Conservation (phyloP, 2,113 vertebrate species). For the Atractosteus spatula region DNA sequence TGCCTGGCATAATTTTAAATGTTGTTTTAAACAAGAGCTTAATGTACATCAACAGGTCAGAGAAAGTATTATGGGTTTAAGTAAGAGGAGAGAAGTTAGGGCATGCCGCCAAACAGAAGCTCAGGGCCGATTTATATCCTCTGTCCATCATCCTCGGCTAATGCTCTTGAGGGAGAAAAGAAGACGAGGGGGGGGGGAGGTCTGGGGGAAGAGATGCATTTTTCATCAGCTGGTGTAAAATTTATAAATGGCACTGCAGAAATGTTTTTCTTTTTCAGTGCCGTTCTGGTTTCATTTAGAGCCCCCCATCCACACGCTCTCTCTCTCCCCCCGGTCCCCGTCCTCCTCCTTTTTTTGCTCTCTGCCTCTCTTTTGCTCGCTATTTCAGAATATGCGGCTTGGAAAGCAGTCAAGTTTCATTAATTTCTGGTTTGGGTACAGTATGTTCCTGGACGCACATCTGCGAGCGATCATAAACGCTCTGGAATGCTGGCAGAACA, state of each 20-base stretch:
- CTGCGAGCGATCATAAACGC: slow-evolving; percentile 99
- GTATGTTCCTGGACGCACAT: slow-evolving; percentile 99
- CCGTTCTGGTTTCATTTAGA: slow-evolving; percentile 56
- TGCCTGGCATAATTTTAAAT: slow-evolving; percentile 43
- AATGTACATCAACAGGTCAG: slow-evolving; percentile 61
- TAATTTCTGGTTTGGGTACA: slow-evolving; percentile 99
- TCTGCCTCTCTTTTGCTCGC: slow-evolving; percentile 22
- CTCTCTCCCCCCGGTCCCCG: slow-evolving; percentile 44
- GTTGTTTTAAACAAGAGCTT: slow-evolving; percentile 42
- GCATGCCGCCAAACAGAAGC: slow-evolving; percentile 59
- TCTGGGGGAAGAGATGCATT: slow-evolving; percentile 51
- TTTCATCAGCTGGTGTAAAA: slow-evolving; percentile 83
- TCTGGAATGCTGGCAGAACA: slow-evolving; percentile 99
- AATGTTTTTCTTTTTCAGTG: slow-evolving; percentile 55
- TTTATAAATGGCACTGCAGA: slow-evolving; percentile 83
- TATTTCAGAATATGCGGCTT: slow-evolving; percentile 82
- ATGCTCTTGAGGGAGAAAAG: slow-evolving; percentile 25
- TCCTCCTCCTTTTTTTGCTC: slow-evolving; percentile 11
- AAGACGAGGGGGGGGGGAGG: slow-evolving; percentile 36
- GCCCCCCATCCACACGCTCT: slow-evolving; percentile 26
- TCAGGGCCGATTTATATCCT: slow-evolving; percentile 46
- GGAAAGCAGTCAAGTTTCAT: slow-evolving; percentile 95
- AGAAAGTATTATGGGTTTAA: slow-evolving; percentile 53
- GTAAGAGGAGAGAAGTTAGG: slow-evolving; percentile 45
- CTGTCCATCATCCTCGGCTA: slow-evolving; percentile 50